Evolutionary conservation across 2,113 vertebrate genomes (phyloP).

Genomic region (Poeciliopsis prolifica): DNA sequence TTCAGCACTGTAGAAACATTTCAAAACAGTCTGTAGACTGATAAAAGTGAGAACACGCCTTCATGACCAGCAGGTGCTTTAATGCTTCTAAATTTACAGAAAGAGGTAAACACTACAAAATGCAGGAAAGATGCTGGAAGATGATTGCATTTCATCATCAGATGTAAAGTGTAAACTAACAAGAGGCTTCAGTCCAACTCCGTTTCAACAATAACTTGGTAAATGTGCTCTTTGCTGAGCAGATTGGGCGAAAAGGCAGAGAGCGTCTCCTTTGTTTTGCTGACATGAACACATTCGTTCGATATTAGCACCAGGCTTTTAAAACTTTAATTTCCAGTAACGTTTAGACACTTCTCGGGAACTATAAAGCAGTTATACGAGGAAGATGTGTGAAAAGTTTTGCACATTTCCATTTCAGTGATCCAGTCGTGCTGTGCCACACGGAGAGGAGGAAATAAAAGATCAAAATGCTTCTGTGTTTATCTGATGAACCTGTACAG

Average conservation of each 20-base stretch:
- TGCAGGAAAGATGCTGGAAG: constrained; percentile 29
- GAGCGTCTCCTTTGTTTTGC: constrained; percentile 5
- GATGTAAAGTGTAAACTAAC: constrained; percentile 19
- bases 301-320: background rate
- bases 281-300: constrained; percentile 3
- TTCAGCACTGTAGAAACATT: background rate
- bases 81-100: constrained; percentile 19
- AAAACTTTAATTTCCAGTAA: background rate
- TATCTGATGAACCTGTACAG: constrained; percentile 15
- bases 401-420: constrained; percentile 42
- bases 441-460: background rate
- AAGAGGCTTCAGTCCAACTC: constrained; percentile 20
- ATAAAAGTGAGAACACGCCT: background rate
- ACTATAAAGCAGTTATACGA: constrained; percentile 6
- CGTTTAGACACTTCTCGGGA: background rate
- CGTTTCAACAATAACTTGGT: constrained; percentile 14
- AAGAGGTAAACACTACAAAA: constrained; percentile 23
- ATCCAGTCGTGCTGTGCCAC: constrained; percentile 29
- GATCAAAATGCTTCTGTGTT: constrained; percentile 33
- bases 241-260: background rate
- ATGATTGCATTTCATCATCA: constrained; percentile 20
- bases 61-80: constrained; percentile 8
- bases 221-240: constrained; percentile 12
- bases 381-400: constrained; percentile 12
- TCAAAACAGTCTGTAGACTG: background rate